Percentiles rank a stretch among this genome's conserved stretches.
Evolutionary conservation across 2,888 invertebrate species (phyloP).

Genomic region (Nymphalis urticae): DNA sequence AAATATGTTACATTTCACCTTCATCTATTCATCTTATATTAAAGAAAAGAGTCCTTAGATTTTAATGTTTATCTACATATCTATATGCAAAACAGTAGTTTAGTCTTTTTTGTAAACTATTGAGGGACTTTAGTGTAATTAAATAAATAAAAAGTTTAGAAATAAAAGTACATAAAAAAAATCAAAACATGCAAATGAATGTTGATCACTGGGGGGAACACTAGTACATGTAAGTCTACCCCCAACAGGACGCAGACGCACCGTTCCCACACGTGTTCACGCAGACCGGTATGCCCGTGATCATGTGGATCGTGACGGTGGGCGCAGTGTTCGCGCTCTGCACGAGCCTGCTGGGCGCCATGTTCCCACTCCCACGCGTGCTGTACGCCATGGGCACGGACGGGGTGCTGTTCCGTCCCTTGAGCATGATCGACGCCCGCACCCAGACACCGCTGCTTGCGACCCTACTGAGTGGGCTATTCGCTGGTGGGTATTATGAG

Average conservation of each 20-base stretch:
- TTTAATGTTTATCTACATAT: too few species aligned
- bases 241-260: conserved; percentile 87
- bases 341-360: conserved; percentile 92
- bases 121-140: too few species aligned
- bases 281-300: conserved; percentile 86
- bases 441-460: conserved; percentile 91
- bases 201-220: too few species aligned
- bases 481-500: conserved; percentile 82
- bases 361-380: conserved; percentile 93
- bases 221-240: not conserved
- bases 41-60: too few species aligned
- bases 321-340: conserved; percentile 96
- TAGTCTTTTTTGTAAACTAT: too few species aligned
- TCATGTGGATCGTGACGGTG: conserved; percentile 94
- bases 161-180: too few species aligned
- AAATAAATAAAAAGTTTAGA: too few species aligned
- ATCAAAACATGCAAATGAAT: too few species aligned
- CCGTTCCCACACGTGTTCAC: conserved; percentile 94
- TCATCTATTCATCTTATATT: too few species aligned
- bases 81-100: too few species aligned
- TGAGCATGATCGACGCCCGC: conserved; percentile 85
- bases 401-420: conserved; percentile 89
- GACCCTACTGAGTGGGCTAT: conserved; percentile 87
- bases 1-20: too few species aligned
- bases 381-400: conserved; percentile 95